Evolutionary conservation across 1,140 invertebrate genomes (phyloP), one percentile per base, ranked within the genome.

Genomic region (Meteorus sp.): DNA sequence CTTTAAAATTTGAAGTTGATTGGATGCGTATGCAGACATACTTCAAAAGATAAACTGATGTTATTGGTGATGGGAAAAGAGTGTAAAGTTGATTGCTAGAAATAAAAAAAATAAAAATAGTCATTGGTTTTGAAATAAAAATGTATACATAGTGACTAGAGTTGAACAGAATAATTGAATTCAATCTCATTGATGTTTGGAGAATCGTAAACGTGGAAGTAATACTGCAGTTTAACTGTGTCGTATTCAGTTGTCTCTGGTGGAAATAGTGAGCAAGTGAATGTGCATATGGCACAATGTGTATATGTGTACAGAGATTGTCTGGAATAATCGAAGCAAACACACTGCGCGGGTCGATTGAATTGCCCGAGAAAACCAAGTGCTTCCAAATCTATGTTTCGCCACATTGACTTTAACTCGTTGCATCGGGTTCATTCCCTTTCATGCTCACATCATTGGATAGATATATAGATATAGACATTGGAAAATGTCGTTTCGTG

Each of bases 301-400:
- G 13, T n/a, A n/a, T 39, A n/a, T n/a, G 27, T 19, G 41, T 44
- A 3, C 15, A 44, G 17, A 19, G 3, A 13, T 11, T 44, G 20
- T 23, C 41, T 44, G 15, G 41, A 20, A 44, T 44, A 44, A 44
- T 44, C 41, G 19, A 44, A 44, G 15, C 19, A 11, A 44, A 44
- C 41, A 44, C 17, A 39, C 13, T 11, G 9, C 5, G 2, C 2
- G 41, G 19, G 17, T 39, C 41, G 15, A 19, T 44, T 44, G 41
- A 44, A 44, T 44, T 44, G 19, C 41, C 11, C 15, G 7, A 41
- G 13, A 13, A 41, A 8, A 41, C 41, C 37, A 39, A 44, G 41
- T 19, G 41, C 41, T 3, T 19, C 8, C 19, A 9, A 8, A n/a
- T 9, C 35, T 44, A 2, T 44, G 41, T 23, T 19, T 44, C 17